A percentile compares a stretch with the other conserved stretches of the same genome.
Evolutionary conservation across 1,140 invertebrate genomes (phyloP).

Genomic region (Drosophila eugracilis): DNA sequence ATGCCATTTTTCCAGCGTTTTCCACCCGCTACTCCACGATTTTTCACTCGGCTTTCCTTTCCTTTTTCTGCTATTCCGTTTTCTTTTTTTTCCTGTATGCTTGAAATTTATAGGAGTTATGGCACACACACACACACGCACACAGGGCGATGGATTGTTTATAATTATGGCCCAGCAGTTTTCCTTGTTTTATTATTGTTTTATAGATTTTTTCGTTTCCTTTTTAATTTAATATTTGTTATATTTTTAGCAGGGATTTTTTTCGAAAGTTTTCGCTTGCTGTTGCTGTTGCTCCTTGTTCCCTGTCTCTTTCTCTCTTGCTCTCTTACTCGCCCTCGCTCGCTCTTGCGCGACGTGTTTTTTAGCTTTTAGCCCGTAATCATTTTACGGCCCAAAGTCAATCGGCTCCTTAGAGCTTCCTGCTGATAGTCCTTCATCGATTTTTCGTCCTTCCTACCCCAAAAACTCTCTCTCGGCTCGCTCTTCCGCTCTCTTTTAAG

Average conservation of each 20-base stretch:
- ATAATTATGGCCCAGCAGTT: not conserved
- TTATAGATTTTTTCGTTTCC: not conserved
- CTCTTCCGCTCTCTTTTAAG: slow-evolving; percentile 3
- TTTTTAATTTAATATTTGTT: not conserved
- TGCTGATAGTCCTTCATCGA: slow-evolving; percentile 74
- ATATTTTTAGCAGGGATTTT: slow-evolving; percentile 13
- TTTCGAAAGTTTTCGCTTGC: slow-evolving; percentile 18
- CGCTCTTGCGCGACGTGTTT: slow-evolving; percentile 34
- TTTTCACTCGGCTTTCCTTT: slow-evolving; percentile 14
- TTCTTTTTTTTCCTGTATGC: slow-evolving; percentile 12
- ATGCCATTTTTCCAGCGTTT: slow-evolving; percentile 15
- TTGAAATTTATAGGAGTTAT: slow-evolving; percentile 31
- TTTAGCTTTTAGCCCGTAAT: slow-evolving; percentile 76
- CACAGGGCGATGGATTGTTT: slow-evolving; percentile 17
- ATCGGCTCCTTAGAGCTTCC: slow-evolving; percentile 68
- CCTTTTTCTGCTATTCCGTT: not conserved
- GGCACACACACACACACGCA: slow-evolving; percentile 44
- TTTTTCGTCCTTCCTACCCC: slow-evolving; percentile 59
- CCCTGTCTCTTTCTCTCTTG: slow-evolving; percentile 33
- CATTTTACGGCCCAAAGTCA: slow-evolving; percentile 79
- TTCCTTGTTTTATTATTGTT: slow-evolving; percentile 1
- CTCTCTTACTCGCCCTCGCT: slow-evolving; percentile 23
- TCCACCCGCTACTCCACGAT: slow-evolving; percentile 2
- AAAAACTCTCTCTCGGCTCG: slow-evolving; percentile 13
- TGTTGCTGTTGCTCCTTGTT: slow-evolving; percentile 47